Evolutionary conservation across 2,888 invertebrate genomes (phyloP), one percentile per base, ranked within the genome.

Genomic region (Agrochola macilenta): DNA sequence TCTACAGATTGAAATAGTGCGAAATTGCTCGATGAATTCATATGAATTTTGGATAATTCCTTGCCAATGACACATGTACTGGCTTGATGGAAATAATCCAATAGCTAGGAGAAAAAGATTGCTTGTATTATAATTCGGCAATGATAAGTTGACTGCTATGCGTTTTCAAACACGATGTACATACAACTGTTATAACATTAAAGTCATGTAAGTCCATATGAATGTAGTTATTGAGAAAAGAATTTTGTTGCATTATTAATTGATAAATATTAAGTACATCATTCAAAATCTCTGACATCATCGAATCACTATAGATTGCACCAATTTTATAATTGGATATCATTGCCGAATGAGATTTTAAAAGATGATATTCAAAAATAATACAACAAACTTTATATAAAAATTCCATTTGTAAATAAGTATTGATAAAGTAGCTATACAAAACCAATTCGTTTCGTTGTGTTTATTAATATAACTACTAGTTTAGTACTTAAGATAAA

Each of bases 401-500:
- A 72, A 78, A 82, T 60, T 83, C 60, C 35, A 78, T 54, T 74
- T 88, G 88, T 89, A 89, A 85, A 89, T 89, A 89, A 74, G 17
- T 81, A 89, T 80, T 75, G 39, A 83, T 82, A 80, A 82, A 65
- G 46, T 85, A 88, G 74, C 39, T 82, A 82, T 52, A 78, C 71
- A 65, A 78, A 77, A 82, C 61, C 2, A 11, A 80, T 74, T 71
- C 46, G 17, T 83, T 86, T 86, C 63, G n/a, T 82, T 87, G 76
- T 78, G 43, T 87, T 89, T 26, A 69, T 82, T 90, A 88, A 72
- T 76, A 82, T 84, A 85, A 88, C 84, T 83, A 77, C 61, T 88
- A 90, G 87, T 80, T 81, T 87, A 87, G 78, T 83, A 88, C 69
- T 14, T 89, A 88, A 83, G 86, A 88, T 90, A 87, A 87, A 88